phyloP scores from a whole-genome alignment of 2,888 invertebrate species.

The Stenolophus ochropezus region DNA sequence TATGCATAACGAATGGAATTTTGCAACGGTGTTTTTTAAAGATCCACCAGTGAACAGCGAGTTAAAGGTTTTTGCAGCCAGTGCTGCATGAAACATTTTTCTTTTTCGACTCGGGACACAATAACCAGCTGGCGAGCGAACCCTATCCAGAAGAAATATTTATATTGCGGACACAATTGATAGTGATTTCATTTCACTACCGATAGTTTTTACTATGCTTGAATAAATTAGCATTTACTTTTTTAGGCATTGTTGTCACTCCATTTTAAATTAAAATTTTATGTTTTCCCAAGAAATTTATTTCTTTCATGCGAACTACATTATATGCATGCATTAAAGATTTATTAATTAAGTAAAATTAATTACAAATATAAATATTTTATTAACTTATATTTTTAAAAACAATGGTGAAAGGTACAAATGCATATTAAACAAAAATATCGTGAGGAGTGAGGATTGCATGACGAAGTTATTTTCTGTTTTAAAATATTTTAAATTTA shows the following conservation, averaged over 20 bases:
- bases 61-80: constrained; percentile 18
- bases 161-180: constrained; percentile 28
- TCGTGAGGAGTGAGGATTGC: too few species aligned
- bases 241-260: background rate
- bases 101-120: constrained; percentile 24
- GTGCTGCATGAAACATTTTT: constrained; percentile 29
- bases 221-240: constrained; percentile 12
- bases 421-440: too few species aligned
- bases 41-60: constrained; percentile 18
- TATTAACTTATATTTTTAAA: too few species aligned
- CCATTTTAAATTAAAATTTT: background rate
- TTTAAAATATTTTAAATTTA: too few species aligned
- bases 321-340: too few species aligned
- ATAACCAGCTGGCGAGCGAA: constrained; percentile 16
- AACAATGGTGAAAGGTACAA: too few species aligned
- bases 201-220: background rate
- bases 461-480: too few species aligned
- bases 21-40: constrained; percentile 43
- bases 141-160: constrained; percentile 17
- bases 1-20: constrained; percentile 55
- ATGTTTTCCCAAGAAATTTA: background rate
- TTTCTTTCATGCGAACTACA: too few species aligned
- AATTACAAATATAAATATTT: too few species aligned
- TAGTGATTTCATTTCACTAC: constrained; percentile 13
- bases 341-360: too few species aligned